Conservation (phyloP, 2,797 vertebrate species). For the Mus caroli region DNA sequence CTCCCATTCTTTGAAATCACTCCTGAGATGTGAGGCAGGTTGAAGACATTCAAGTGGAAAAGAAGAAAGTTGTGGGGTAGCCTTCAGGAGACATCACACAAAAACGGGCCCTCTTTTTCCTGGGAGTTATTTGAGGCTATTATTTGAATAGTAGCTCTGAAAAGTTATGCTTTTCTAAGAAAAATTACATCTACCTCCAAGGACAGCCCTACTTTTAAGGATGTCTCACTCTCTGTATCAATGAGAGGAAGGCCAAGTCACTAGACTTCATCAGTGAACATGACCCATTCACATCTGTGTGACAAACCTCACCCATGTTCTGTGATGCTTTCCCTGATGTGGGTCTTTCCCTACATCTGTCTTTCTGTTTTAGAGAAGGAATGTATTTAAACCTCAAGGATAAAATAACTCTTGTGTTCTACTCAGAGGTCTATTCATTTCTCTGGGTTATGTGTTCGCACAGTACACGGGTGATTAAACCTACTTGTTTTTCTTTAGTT, state of each 20-base stretch:
- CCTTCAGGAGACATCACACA: background rate
- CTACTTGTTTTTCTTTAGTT: slow-evolving; percentile 2
- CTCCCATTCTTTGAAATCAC: slow-evolving; percentile 1
- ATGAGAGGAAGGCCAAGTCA: background rate
- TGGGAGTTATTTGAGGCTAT: background rate
- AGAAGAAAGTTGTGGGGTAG: background rate
- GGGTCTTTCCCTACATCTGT: background rate
- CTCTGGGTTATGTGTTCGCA: background rate
- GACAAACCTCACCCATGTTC: background rate
- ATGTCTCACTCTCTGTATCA: background rate
- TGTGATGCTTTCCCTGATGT: background rate
- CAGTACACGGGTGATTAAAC: background rate
- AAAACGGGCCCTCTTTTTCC: background rate
- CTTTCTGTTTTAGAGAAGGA: background rate
- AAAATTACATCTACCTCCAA: background rate
- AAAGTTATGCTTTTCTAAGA: background rate
- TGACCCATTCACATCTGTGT: background rate
- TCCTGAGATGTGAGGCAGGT: background rate
- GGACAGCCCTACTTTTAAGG: background rate
- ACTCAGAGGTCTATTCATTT: background rate
- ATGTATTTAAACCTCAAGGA: background rate
- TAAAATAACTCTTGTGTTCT: background rate
- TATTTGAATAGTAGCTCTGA: background rate
- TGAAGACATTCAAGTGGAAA: background rate
- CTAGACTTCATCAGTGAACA: background rate